Percentiles rank a stretch among this genome's conserved stretches.
These are phyloP conservation scores for Neocrepidodera transversa DNA, from an alignment of 2,888 invertebrate species.

Conservation along the genomic window DNA sequence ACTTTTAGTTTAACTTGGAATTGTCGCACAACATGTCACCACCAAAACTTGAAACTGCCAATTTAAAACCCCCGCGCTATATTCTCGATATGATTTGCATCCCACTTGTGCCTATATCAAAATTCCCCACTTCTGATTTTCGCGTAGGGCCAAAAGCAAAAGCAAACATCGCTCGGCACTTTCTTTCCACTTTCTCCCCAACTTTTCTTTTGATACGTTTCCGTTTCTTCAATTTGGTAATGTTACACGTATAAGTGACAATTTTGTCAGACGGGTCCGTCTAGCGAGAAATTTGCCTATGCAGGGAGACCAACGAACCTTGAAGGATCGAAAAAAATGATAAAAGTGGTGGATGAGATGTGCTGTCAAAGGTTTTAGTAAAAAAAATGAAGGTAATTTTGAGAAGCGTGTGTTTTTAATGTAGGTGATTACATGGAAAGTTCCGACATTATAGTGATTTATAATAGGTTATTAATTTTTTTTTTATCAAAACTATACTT, in stretches of 20 bases:
- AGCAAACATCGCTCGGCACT: not conserved
- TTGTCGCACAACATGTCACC: slow-evolving; percentile 9
- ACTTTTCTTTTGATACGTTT: slow-evolving; percentile 33
- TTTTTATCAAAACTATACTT: too few species aligned
- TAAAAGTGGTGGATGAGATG: too few species aligned
- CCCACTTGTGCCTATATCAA: slow-evolving; percentile 4
- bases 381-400: too few species aligned
- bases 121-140: slow-evolving; percentile 1
- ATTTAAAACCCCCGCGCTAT: slow-evolving; percentile 3
- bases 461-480: too few species aligned
- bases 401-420: too few species aligned
- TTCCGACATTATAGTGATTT: too few species aligned
- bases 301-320: slow-evolving; percentile 7
- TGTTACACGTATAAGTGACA: slow-evolving; percentile 38
- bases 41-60: slow-evolving; percentile 14
- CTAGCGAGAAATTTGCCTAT: slow-evolving; percentile 34
- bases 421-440: too few species aligned
- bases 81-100: slow-evolving; percentile 12
- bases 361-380: too few species aligned
- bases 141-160: not conserved
- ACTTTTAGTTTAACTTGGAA: not conserved
- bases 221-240: slow-evolving; percentile 42
- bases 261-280: slow-evolving; percentile 31
- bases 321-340: not conserved
- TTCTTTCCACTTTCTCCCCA: slow-evolving; percentile 1